These are phyloP conservation scores for Podarcis muralis DNA, from an alignment of 2,113 vertebrate genomes.

Conservation along the genomic window DNA sequence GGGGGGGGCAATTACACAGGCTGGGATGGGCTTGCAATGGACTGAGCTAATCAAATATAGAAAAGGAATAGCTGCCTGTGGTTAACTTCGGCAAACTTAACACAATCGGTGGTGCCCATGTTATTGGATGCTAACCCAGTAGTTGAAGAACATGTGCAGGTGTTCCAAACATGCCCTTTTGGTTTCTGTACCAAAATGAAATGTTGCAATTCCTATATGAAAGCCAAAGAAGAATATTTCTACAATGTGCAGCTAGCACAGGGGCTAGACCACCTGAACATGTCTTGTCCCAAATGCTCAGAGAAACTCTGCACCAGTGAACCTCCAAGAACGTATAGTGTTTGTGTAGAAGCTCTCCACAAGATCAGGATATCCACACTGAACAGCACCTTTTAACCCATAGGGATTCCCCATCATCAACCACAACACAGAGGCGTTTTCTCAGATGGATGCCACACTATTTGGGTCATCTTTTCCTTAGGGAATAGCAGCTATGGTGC, in stretches of 20 bases:
- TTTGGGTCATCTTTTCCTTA: background rate
- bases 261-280: background rate
- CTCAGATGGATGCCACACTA: background rate
- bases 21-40: too few relatives aligned
- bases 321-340: background rate
- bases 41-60: background rate
- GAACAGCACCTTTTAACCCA: background rate
- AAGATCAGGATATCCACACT: background rate
- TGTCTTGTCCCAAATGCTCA: background rate
- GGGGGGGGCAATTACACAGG: too few relatives aligned
- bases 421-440: background rate
- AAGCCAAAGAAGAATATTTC: background rate
- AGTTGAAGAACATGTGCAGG: background rate
- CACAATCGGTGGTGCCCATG: too few relatives aligned
- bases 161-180: background rate
- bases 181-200: background rate
- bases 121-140: background rate
- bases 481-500: background rate
- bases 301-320: too few relatives aligned
- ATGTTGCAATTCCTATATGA: background rate
- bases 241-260: background rate
- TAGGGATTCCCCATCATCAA: background rate
- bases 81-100: too few relatives aligned
- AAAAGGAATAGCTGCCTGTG: background rate
- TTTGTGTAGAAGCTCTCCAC: background rate